Evolutionary conservation across 2,888 invertebrate species (phyloP), one percentile per base, ranked within the genome.

Genomic region (Acronicta psi): DNA sequence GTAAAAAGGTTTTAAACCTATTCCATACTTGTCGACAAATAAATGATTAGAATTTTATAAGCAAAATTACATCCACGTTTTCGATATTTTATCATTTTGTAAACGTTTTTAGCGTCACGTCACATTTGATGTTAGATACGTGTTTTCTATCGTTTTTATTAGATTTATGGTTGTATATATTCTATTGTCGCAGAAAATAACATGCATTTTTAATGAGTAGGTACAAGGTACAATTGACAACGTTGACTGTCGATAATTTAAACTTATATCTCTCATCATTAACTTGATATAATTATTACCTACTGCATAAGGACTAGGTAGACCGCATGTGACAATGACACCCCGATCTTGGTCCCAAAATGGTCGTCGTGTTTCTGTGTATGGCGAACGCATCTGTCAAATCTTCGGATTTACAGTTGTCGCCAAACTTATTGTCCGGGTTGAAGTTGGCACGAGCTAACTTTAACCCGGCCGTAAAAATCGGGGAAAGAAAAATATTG

Each of bases 1-100:
- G 53, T 58, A 69, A 69, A 69, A 70, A 69, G 13, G 34, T 52
- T 51, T 70, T 58, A 47, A 45, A 41, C 38, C 6, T 51, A 47
- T 36, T 37, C 44, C 23, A 17, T 65, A 46, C 11, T 49, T 37
- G 3, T 1, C 11, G n/a, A 11, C 17, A 50, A 54, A 40, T 29
- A 47, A 36, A 44, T 47, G 52, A 45, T 60, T 46, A 43, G 55
- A 51, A 54, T 69, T 51, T 29, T 40, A 14, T 41, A 31, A 45
- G 13, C 18, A 52, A 58, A 51, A 44, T 20, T 16, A 36, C 36
- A 2, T 44, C 23, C 31, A 31, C 37, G 17, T 31, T 41, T 34
- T 34, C 4, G 40, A 20, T 0, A 29, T 44, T 58, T 17, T 18
- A 31, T 42, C 17, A 29, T 40, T 49, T 40, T 29, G 38, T 49